These are phyloP conservation scores for Prinia subflava DNA, from an alignment of 2,113 vertebrate species.

Conservation along the genomic window DNA sequence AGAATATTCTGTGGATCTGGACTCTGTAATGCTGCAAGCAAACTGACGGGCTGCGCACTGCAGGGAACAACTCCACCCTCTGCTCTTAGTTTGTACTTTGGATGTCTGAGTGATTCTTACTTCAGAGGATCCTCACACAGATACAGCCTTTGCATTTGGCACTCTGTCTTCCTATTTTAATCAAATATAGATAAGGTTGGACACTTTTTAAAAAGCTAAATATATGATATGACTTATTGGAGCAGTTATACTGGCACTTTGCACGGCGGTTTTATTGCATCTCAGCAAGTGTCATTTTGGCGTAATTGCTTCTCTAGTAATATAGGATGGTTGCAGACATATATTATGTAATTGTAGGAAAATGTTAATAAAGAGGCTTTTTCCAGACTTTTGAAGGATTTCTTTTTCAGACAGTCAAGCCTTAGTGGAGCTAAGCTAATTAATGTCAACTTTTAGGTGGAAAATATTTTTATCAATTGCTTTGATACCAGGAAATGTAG, in stretches of 20 bases:
- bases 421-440: neutral
- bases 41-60: accelerated
- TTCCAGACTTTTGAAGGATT: neutral
- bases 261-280: neutral
- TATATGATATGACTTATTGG: neutral
- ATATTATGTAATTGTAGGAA: neutral
- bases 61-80: neutral
- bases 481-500: neutral
- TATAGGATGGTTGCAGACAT: neutral
- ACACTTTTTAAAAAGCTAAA: neutral
- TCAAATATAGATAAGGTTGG: neutral
- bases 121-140: no score
- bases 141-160: neutral
- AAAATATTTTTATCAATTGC: conserved; percentile 8
- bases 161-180: neutral
- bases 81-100: neutral
- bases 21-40: neutral
- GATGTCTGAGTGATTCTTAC: neutral
- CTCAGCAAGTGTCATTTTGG: neutral
- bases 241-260: neutral
- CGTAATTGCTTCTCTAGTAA: neutral
- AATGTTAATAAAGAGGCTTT: neutral
- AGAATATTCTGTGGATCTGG: no score
- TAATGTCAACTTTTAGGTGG: conserved; percentile 6
- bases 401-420: neutral